A percentile compares a stretch with the other conserved stretches of the same genome.
Evolutionary conservation across 2,113 vertebrate species (phyloP).

Genomic region (Suricata suricatta): DNA sequence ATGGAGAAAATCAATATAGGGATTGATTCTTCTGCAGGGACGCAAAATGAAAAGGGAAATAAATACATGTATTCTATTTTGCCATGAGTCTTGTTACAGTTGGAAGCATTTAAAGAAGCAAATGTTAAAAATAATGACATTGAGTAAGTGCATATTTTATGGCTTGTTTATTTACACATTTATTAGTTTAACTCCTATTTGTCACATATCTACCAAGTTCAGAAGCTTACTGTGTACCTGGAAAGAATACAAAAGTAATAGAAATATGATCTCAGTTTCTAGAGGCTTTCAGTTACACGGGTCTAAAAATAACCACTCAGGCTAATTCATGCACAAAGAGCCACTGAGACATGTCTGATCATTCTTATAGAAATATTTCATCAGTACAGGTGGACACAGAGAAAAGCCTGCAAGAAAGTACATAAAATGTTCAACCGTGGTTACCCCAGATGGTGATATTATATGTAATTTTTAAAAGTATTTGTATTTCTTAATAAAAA

Average conservation of each 20-base stretch:
- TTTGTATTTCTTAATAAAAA: background rate
- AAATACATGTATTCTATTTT: background rate
- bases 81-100: background rate
- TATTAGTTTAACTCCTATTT: background rate
- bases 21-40: background rate
- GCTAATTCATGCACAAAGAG: background rate
- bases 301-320: background rate
- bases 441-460: background rate
- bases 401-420: background rate
- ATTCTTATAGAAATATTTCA: background rate
- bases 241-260: constrained; percentile 3
- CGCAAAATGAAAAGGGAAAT: background rate
- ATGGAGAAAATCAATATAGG: constrained; percentile 24
- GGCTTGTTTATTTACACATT: background rate
- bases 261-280: background rate
- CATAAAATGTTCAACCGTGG: background rate
- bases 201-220: background rate
- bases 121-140: background rate
- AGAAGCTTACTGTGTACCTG: background rate
- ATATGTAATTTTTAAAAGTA: background rate
- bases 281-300: background rate
- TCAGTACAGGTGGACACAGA: background rate
- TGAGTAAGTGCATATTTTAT: background rate
- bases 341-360: background rate
- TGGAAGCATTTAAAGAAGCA: constrained; percentile 24